These are phyloP conservation scores for Acrossocheilus fasciatus DNA, from an alignment of 2,797 vertebrate genomes.

Conservation along the genomic window DNA sequence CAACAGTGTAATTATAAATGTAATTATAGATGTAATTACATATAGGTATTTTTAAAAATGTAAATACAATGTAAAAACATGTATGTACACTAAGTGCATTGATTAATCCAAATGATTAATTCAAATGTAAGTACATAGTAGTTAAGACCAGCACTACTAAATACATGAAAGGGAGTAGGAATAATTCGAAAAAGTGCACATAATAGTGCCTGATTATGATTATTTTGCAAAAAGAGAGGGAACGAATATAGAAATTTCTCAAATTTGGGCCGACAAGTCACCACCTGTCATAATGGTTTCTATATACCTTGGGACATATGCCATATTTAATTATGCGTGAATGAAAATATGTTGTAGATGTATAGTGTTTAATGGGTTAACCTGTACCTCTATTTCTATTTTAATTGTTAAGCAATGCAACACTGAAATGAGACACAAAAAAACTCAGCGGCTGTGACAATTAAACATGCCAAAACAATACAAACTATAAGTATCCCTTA, in stretches of 20 bases:
- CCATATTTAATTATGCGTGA: background rate
- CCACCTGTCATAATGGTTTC: background rate
- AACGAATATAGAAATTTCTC: background rate
- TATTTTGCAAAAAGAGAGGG: background rate
- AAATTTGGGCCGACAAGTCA: background rate
- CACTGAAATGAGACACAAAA: background rate
- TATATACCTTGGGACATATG: background rate
- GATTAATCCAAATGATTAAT: too few relatives aligned
- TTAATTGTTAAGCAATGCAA: background rate
- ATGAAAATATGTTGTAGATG: background rate
- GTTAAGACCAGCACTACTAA: background rate
- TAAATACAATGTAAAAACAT: too few relatives aligned
- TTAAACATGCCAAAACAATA: background rate
- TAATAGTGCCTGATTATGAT: background rate
- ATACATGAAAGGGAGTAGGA: background rate
- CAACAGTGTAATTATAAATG: too few relatives aligned
- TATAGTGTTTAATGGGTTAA: background rate
- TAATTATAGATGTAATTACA: too few relatives aligned
- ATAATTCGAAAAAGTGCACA: background rate
- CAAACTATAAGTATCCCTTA: background rate
- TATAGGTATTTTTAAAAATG: too few relatives aligned
- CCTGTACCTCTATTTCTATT: background rate
- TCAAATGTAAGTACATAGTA: too few relatives aligned
- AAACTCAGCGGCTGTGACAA: background rate
- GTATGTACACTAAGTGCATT: too few relatives aligned